Evolutionary conservation across 2,113 vertebrate species (phyloP), one percentile per base, ranked within the genome.

Genomic region (Hymenochirus boettgeri): DNA sequence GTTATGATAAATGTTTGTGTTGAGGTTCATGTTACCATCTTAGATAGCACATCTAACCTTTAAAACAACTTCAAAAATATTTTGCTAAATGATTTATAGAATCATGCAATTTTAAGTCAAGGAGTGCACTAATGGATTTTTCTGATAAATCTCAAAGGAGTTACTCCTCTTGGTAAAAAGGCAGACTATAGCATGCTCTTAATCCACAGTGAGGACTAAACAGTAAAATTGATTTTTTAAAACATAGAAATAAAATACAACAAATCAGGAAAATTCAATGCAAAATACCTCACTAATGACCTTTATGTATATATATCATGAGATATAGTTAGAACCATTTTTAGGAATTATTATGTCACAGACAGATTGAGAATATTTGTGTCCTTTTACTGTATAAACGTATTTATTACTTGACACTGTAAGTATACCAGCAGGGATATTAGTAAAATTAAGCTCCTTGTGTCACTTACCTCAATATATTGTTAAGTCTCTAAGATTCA

Each of bases 61-160:
- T 80, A 82, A 71, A 71, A 89, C 71, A 80, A 84, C 85, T 89
- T 86, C 69, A 75, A 84, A 86, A 87, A 79, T 76, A 37, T 26
- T 67, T 77, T 78, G 64, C 72, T 95, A 73, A 95, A 95, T 92
- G 82, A 95, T 94, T 94, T 88, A 95, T 91, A 72, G 61, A 72
- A 87, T 89, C 91, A 91, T 94, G 84, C 83, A 96, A 91, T 93
- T 95, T 95, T 92, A 93, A 73, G 58, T 79, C 76, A 80, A 74
- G 79, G 88, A 91, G 88, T 88, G 86, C 73, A 78, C 76, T 92
- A 93, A 93, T 92, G 87, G 86, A 77, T 94, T 92, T 90, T 83
- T 86, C 81, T 82, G 84, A 82, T 75, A 75, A 82, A 80, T 83
- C 88, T 82, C 86, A 61, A 33, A 78, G 81, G 85, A 90, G 72